Conservation (phyloP, 2,888 invertebrate genomes). For the Ochropacha duplaris region DNA sequence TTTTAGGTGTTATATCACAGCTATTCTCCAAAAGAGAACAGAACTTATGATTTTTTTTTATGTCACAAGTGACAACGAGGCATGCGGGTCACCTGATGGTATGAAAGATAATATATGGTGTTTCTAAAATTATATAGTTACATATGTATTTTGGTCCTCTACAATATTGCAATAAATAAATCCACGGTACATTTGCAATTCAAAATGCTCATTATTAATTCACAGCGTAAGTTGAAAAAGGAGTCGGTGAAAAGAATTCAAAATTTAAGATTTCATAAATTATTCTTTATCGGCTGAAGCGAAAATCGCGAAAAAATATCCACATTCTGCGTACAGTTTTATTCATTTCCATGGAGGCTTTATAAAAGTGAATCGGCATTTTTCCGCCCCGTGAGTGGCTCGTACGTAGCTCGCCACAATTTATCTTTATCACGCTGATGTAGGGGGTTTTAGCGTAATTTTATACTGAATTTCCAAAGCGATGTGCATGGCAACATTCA, state of each 20-base stretch:
- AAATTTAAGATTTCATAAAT: slow-evolving; percentile 1
- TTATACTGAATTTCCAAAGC: slow-evolving; percentile 19
- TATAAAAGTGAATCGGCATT: slow-evolving; percentile 16
- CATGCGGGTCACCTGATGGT: no score
- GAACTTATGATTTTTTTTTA: no score
- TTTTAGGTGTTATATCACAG: no score
- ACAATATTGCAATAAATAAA: not conserved
- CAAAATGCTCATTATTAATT: not conserved
- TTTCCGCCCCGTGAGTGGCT: slow-evolving; percentile 15
- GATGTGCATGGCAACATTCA: slow-evolving; percentile 19
- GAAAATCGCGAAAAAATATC: slow-evolving; percentile 1
- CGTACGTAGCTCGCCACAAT: slow-evolving; percentile 17
- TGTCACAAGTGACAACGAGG: no score
- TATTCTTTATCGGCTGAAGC: not conserved
- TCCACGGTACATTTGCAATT: not conserved
- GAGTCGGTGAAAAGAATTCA: not conserved
- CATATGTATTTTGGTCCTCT: not conserved
- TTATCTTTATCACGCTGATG: slow-evolving; percentile 23
- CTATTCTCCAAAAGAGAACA: no score
- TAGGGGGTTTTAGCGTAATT: slow-evolving; percentile 23
- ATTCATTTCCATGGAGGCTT: slow-evolving; percentile 11
- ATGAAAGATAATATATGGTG: not conserved
- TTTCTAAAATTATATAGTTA: not conserved
- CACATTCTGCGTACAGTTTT: not conserved
- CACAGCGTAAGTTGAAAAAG: not conserved